Evolutionary conservation across 2,113 vertebrate genomes (phyloP), one percentile per base, ranked within the genome.

Genomic region (Sturnus vulgaris): DNA sequence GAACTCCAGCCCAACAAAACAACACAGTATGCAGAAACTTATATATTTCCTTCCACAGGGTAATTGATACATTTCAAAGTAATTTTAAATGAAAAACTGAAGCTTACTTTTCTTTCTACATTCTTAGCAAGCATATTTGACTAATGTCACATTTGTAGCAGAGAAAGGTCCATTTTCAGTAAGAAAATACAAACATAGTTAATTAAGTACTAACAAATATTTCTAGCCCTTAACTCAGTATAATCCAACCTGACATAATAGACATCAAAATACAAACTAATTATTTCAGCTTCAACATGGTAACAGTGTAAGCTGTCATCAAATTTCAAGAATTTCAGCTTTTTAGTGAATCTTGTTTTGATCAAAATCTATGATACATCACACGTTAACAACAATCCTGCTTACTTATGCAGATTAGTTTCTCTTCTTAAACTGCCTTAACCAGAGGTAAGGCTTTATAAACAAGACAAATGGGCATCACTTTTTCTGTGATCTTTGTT

Each of bases 401-500:
- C 71, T 92, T 79, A 75, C 82, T 83, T 92, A 75, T 20, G 23
- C 47, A 97, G 89, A 94, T 95, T 84, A 96, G 35, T 57, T 96
- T 15, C 65, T 76, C 88, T 92, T 91, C 92, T 95, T 91, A 93
- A 93, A 72, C 50, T 73, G 27, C 55, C 30, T 92, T 88, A 94
- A 95, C 46, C 53, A 71, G 40, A 96, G 71, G 70, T 50, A 57
- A 96, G 25, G 77, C n/a, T 95, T 70, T 90, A 83, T 73, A 90
- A 92, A 92, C 76, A 94, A 22, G 75, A 84, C 59, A 84, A 91
- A 60, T 11, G 33, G 65, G 81, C 40, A 96, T 75, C 33, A 39
- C 25, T 56, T 86, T 27, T 92, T 90, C 94, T 59, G 50, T 78
- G 81, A 94, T 75, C 79, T 95, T 92, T 83, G 63, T 73, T 91